Base-by-base conservation (phyloP, 2,113 vertebrate genomes). In the Brevimyrus niger region DNA sequence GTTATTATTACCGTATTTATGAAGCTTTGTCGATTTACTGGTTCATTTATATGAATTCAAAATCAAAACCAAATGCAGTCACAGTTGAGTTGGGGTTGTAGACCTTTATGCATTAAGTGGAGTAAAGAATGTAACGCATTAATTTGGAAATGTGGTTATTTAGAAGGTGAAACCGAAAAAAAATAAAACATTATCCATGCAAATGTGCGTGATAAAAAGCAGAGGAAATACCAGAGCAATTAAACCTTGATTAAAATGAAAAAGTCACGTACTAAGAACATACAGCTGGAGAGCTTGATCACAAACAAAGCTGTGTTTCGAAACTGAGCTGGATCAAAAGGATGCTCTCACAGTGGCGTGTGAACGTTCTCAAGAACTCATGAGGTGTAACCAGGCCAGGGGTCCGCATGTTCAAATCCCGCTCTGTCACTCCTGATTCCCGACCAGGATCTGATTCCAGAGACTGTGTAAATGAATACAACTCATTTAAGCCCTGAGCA, bases 401-500 rank as follows among this genome's bases (percentile, higher is more conserved):
- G 38, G 19, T 47, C 8, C 82, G 5, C 50, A 10, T 47, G 15
- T 53, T 38, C 15, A 50, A 23, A 38, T 31, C 31, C 89, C 73
- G 38, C 87, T 87, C 85, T n/a, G 73, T 91, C 55, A 86, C 73
- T 48, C 46, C 53, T n/a, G 61, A 88, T 55, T 21, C 90, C 11
- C 11, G n/a, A 55, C 86, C 89, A 90, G 50, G 53, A 53, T 88
- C 80, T 91, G 73, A 53, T 90, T 88, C 87, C 55, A 89, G 46
- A 58, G 42, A 35, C 90, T 76, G 86, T 76, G 86, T 86, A 88
- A 86, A 88, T 80, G 58, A 88, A 89, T 58, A 21, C 87, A 86
- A 61, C 87, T 88, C 86, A 82, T 91, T 89, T 88, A 55, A 88
- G 80, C 7, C 87, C 31, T 73, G 80, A 27, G 82, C 89, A 91